Evolutionary conservation across 1,140 invertebrate species (phyloP).

Genomic region (Brachionus manjavacas): DNA sequence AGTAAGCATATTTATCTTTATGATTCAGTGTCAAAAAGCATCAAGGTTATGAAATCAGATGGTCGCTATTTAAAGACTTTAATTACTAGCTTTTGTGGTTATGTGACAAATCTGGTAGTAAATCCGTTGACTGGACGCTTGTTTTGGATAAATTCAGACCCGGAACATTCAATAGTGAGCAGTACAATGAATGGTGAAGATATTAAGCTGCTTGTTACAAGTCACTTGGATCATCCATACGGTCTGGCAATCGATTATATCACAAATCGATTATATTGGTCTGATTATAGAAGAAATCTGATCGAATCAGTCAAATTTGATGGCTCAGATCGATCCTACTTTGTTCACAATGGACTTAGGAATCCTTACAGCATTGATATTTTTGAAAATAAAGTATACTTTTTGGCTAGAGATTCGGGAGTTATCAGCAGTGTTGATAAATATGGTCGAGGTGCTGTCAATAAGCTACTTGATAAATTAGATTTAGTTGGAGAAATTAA

Average conservation of each 20-base stretch:
- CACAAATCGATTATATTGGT: conserved; percentile 78
- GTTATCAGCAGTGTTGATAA: conserved; percentile 81
- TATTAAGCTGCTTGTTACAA: conserved; percentile 71
- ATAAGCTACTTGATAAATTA: conserved; percentile 67
- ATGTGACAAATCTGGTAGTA: neutral
- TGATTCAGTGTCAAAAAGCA: conserved; percentile 64
- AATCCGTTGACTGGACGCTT: conserved; percentile 2
- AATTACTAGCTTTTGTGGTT: conserved; percentile 33
- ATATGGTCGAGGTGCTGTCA: conserved; percentile 86
- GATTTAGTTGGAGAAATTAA: conserved; percentile 74
- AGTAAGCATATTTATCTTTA: conserved; percentile 90
- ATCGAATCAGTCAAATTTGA: conserved; percentile 82
- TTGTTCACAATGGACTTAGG: conserved; percentile 66
- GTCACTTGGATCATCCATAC: conserved; percentile 73
- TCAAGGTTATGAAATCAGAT: conserved; percentile 16
- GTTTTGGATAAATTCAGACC: conserved; percentile 35
- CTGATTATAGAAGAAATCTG: conserved; percentile 83
- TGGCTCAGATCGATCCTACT: conserved; percentile 70
- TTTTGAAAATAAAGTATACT: conserved; percentile 82
- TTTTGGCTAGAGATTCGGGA: conserved; percentile 75
- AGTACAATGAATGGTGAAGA: conserved; percentile 92
- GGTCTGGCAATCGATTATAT: conserved; percentile 61
- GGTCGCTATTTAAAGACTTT: conserved; percentile 21
- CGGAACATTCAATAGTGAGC: conserved; percentile 66
- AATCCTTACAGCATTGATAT: conserved; percentile 83